These are phyloP conservation scores for Microctenopoma steveboyesi DNA, from an alignment of 2,797 vertebrate genomes.

Conservation along the genomic window DNA sequence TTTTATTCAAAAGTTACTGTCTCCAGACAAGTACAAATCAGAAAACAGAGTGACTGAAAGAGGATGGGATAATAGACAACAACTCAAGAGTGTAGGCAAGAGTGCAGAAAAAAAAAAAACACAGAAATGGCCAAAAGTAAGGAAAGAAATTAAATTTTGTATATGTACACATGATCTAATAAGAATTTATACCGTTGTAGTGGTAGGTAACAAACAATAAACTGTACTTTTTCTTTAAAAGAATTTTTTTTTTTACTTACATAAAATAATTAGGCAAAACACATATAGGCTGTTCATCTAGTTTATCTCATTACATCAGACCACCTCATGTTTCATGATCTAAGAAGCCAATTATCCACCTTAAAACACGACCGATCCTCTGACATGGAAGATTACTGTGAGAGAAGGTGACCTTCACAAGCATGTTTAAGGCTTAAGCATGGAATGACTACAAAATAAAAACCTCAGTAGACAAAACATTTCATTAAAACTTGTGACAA, in stretches of 20 bases:
- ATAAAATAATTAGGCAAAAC: constrained; percentile 87
- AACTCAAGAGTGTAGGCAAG: constrained; percentile 88
- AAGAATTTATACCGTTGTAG: constrained; percentile 99
- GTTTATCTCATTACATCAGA: constrained; percentile 82
- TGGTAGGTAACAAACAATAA: constrained; percentile 97
- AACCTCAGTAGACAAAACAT: constrained; percentile 97
- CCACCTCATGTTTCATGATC: constrained; percentile 90
- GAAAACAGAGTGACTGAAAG: constrained; percentile 99
- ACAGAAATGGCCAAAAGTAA: constrained; percentile 77
- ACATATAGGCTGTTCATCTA: constrained; percentile 83
- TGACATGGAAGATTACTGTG: constrained; percentile 83
- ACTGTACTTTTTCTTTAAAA: constrained; percentile 90
- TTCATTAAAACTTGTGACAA: constrained; percentile 97
- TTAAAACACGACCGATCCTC: constrained; percentile 80
- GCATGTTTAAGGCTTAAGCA: constrained; percentile 97
- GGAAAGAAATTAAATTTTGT: constrained; percentile 84
- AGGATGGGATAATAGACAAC: constrained; percentile 95
- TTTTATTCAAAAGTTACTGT: constrained; percentile 99
- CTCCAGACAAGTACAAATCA: constrained; percentile 99
- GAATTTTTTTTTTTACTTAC: constrained; percentile 83
- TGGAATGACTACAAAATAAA: constrained; percentile 99
- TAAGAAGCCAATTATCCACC: constrained; percentile 90
- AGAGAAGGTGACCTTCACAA: constrained; percentile 90
- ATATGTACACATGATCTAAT: constrained; percentile 92
- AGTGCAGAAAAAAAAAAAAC: constrained; percentile 68